phyloP scores from a whole-genome alignment of 2,888 invertebrate genomes.

The Lasioglossum zephyrum region DNA sequence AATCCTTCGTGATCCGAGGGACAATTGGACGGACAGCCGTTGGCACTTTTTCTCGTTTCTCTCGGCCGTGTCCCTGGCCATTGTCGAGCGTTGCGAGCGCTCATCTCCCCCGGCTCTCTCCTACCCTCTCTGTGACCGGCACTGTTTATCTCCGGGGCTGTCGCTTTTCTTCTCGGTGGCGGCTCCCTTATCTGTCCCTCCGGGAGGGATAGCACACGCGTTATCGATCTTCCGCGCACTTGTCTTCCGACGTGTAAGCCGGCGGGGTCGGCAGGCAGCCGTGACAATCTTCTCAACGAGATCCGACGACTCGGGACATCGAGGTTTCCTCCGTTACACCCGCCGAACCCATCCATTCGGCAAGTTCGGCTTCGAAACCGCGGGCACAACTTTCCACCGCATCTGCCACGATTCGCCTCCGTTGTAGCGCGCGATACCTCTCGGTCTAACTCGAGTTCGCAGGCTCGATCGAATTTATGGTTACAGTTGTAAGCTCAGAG shows the following conservation, averaged over 20 bases:
- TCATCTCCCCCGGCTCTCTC: neutral
- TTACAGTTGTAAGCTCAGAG: neutral
- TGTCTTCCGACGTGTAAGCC: slow-evolving; percentile 10
- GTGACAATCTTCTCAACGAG: slow-evolving; percentile 11
- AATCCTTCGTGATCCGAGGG: neutral
- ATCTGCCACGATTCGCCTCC: neutral
- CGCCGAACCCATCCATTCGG: neutral
- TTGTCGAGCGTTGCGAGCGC: neutral
- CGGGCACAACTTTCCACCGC: slow-evolving; percentile 4
- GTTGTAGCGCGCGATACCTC: neutral
- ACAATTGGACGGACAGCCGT: slow-evolving; percentile 9
- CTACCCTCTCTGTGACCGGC: neutral
- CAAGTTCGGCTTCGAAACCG: neutral
- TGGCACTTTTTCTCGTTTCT: slow-evolving; percentile 7
- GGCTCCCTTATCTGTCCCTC: slow-evolving; percentile 5
- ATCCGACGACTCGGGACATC: neutral
- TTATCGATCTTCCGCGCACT: slow-evolving; percentile 7
- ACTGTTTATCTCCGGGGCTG: slow-evolving; percentile 5
- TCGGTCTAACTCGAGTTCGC: neutral
- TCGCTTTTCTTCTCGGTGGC: slow-evolving; percentile 4
- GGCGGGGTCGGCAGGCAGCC: slow-evolving; percentile 7
- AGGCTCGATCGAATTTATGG: slow-evolving; percentile 3
- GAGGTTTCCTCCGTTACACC: neutral
- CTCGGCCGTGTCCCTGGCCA: neutral
- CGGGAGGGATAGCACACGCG: slow-evolving; percentile 5